Evolutionary conservation across 1,140 invertebrate species (phyloP).

Genomic region (Myzus persicae): DNA sequence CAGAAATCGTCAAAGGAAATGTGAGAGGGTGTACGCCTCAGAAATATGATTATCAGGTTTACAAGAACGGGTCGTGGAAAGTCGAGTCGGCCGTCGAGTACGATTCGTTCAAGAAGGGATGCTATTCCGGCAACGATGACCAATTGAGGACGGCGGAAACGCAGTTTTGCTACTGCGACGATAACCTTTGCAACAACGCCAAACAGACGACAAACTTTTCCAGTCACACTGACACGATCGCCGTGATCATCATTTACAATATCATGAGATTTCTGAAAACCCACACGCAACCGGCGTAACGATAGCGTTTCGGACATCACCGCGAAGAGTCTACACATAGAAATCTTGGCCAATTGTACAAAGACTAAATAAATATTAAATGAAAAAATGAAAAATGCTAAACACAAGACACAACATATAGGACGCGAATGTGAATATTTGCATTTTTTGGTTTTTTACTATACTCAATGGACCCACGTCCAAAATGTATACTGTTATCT

Average conservation of each 20-base stretch:
- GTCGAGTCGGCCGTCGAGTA: slow-evolving; percentile 70
- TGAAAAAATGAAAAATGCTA: neutral
- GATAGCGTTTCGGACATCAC: neutral
- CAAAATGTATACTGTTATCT: slow-evolving; percentile 25
- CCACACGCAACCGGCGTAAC: slow-evolving; percentile 64
- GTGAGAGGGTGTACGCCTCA: slow-evolving; percentile 78
- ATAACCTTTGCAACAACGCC: slow-evolving; percentile 72
- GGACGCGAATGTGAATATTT: neutral
- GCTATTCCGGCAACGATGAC: slow-evolving; percentile 70
- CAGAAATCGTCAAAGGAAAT: slow-evolving; percentile 71
- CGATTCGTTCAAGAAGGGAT: slow-evolving; percentile 73
- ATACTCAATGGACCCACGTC: neutral
- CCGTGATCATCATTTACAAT: slow-evolving; percentile 69
- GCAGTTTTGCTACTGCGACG: slow-evolving; percentile 74
- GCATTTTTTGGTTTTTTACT: neutral
- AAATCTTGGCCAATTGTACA: neutral
- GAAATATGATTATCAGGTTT: slow-evolving; percentile 68
- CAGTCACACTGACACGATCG: slow-evolving; percentile 67
- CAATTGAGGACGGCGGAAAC: slow-evolving; percentile 66
- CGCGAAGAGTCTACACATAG: neutral
- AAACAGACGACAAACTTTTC: slow-evolving; percentile 64
- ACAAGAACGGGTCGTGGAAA: slow-evolving; percentile 70
- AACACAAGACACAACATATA: neutral
- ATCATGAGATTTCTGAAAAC: slow-evolving; percentile 69
- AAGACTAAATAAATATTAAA: neutral